Conservation (phyloP, 2,113 vertebrate species). For the Heliornis fulica region DNA sequence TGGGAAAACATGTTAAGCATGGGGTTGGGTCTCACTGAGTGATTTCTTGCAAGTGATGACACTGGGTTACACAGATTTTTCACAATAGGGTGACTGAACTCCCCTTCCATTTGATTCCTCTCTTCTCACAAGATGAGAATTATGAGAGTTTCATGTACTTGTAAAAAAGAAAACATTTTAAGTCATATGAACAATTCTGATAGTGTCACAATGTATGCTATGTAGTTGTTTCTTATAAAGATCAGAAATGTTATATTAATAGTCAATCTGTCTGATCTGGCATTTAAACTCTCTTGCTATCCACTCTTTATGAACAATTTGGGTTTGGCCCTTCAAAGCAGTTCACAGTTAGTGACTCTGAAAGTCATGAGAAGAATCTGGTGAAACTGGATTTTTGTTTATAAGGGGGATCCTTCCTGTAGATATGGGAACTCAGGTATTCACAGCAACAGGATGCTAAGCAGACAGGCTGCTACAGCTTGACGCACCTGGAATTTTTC, state of each 20-base stretch:
- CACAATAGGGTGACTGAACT: rapidly evolving
- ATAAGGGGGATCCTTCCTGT: neutral
- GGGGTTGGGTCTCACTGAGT: neutral
- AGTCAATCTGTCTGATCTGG: neutral
- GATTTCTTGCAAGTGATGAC: neutral
- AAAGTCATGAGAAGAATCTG: neutral
- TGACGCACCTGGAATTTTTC: neutral
- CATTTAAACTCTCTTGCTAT: rapidly evolving
- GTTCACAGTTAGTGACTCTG: neutral
- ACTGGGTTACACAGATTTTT: neutral
- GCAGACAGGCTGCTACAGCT: neutral
- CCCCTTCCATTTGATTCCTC: neutral
- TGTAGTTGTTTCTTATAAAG: neutral
- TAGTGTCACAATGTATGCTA: neutral
- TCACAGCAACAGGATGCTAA: neutral
- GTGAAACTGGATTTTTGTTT: neutral
- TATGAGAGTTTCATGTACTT: neutral
- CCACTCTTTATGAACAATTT: neutral
- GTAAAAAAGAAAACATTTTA: neutral
- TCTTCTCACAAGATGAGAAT: neutral
- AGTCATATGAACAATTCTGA: neutral
- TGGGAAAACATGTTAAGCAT: neutral
- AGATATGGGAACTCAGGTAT: neutral
- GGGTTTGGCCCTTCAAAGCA: neutral
- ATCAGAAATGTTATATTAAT: neutral